A percentile compares a stretch with the other conserved stretches of the same genome.
phyloP scores from a whole-genome alignment of 2,113 vertebrate species.

The Ifrita kowaldi region DNA sequence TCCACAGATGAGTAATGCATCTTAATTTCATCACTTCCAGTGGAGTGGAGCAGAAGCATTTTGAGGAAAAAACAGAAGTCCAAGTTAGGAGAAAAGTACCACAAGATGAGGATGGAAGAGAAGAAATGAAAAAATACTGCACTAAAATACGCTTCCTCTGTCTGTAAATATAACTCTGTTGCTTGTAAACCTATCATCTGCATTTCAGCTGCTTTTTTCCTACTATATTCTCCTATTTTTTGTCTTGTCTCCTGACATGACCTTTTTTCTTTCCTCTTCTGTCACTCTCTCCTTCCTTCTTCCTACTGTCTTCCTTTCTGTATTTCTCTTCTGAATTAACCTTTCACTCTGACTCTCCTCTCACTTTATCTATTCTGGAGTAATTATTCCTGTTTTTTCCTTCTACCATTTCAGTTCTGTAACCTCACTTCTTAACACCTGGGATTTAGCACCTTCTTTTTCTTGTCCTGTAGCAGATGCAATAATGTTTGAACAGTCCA shows the following conservation, averaged over 20 bases:
- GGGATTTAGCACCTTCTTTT: background rate
- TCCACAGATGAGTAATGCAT: background rate
- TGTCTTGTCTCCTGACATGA: background rate
- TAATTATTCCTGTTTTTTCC: background rate
- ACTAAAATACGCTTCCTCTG: background rate
- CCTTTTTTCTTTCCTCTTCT: background rate
- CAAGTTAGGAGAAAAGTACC: background rate
- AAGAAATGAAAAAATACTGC: background rate
- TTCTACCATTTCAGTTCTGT: background rate
- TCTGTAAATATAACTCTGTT: slow-evolving; percentile 11
- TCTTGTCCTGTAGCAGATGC: background rate
- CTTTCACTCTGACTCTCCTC: background rate
- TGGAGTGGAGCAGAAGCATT: background rate
- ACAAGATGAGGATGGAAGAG: background rate
- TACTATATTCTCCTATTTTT: background rate
- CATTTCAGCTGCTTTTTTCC: background rate
- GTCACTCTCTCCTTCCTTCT: background rate
- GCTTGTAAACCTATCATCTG: slow-evolving; percentile 22
- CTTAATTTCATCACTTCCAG: background rate
- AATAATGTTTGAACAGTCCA: background rate
- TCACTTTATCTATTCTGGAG: background rate
- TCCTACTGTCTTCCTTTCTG: background rate
- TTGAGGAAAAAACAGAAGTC: background rate
- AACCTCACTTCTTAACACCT: background rate
- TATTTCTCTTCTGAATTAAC: background rate